Evolutionary conservation across 2,113 vertebrate species (phyloP), one percentile per base, ranked within the genome.

Genomic region (Oryzias melastigma): DNA sequence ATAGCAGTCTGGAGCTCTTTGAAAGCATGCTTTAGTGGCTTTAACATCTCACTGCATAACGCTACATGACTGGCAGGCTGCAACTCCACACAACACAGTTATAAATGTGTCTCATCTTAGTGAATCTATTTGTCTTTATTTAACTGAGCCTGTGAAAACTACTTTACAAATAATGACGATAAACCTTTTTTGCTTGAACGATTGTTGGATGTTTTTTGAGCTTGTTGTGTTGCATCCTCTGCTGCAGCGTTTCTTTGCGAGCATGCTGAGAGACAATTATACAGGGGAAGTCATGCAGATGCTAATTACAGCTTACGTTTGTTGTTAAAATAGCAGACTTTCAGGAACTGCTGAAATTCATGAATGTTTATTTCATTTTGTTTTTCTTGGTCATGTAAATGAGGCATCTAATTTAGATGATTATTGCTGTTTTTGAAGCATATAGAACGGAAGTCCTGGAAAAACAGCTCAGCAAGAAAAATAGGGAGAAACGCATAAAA

Each of bases 91-190:
- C 47, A 17, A 27, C 68, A 45, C 19, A 15, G 14, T 60, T 60
- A 69, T 65, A 60, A 50, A 60, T 65, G 69, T 58, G 62, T 49
- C 15, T 8, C 35, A 35, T 35, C 7, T 8, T 29, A 29, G 35
- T 12, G 35, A 35, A 35, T 35, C 35, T 35, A 10, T 10, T 12
- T 10, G 35, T 35, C 35, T 8, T 12, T 13, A 35, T 35, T 35
- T 35, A 35, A 3, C 35, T 12, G 3, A 35, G 35, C 2, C 35
- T 35, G 8, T 35, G 12, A 12, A 35, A 35, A 35, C 35, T 35
- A 12, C 35, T 12, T 12, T 12, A 35, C 29, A 35, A 2, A 35
- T 3, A 35, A 12, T 35, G 10, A 35, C 35, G 5, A 27, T 27
- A 22, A 22, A 22, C 3, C 2, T 22, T 22, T 22, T 22, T 22